These are phyloP conservation scores for Bos indicus DNA, from an alignment of 2,113 vertebrate species.

Conservation along the genomic window DNA sequence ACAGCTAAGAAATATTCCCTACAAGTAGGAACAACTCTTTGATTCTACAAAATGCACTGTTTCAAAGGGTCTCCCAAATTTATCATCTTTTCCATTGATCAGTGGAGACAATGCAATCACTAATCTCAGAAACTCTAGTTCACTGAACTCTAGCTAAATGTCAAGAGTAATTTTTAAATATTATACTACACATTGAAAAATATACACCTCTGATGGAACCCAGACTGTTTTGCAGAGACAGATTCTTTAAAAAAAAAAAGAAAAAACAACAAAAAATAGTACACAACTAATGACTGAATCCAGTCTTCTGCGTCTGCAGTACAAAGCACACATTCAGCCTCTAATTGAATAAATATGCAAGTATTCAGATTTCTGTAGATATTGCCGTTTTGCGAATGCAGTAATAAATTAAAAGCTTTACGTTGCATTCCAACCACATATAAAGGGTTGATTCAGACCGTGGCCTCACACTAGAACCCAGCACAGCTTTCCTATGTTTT, in stretches of 20 bases:
- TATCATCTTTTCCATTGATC: neutral
- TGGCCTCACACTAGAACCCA: neutral
- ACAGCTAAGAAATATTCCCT: neutral
- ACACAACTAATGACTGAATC: constrained; percentile 63
- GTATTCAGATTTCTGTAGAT: constrained; percentile 73
- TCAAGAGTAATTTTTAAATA: constrained; percentile 63
- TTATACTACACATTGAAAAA: constrained; percentile 51
- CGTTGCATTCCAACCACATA: constrained; percentile 45
- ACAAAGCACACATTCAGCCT: constrained; percentile 67
- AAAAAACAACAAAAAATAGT: constrained; percentile 53
- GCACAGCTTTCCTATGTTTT: neutral
- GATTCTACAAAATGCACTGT: neutral
- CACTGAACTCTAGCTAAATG: neutral
- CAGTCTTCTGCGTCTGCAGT: constrained; percentile 46
- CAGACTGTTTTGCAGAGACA: constrained; percentile 57
- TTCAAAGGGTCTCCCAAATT: neutral
- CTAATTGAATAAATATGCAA: constrained; percentile 76
- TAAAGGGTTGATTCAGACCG: constrained; percentile 64
- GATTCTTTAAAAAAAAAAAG: constrained; percentile 38
- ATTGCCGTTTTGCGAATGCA: constrained; percentile 65
- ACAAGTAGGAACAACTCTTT: neutral
- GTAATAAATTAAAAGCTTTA: constrained; percentile 71
- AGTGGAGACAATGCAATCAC: neutral
- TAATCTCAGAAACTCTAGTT: constrained; percentile 11
- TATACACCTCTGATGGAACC: constrained; percentile 65